phyloP scores from a whole-genome alignment of 1,140 invertebrate genomes.

The Trichonephila inaurata region DNA sequence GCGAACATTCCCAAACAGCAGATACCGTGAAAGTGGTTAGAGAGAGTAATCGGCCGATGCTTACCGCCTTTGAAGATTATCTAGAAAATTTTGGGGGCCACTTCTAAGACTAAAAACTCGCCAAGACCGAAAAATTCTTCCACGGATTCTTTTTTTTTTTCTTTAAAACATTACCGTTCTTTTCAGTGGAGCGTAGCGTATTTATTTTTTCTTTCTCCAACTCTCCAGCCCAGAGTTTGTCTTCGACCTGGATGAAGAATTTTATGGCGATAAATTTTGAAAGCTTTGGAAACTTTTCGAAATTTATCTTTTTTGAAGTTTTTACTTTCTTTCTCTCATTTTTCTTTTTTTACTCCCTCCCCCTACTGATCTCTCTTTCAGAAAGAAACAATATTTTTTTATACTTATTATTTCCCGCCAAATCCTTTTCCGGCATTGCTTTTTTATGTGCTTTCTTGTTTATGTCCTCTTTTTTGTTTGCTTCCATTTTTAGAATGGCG shows the following conservation, averaged over 20 bases:
- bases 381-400: not conserved
- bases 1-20: no score
- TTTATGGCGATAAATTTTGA: conserved; percentile 31
- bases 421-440: not conserved
- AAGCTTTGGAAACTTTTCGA: not conserved
- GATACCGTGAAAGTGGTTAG: no score
- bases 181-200: not conserved
- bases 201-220: conserved; percentile 15
- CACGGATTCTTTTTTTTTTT: not conserved
- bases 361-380: not conserved
- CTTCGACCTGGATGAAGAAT: not conserved
- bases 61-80: no score
- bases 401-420: not conserved
- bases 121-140: not conserved
- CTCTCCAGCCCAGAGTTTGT: not conserved
- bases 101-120: not conserved
- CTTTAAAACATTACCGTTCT: not conserved
- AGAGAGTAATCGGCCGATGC: no score
- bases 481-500: no score
- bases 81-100: no score
- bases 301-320: conserved; percentile 18
- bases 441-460: not conserved
- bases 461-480: not conserved
- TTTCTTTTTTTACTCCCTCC: not conserved
- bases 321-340: not conserved